Base-by-base conservation (phyloP, 2,113 vertebrate species). In the Ptychochromis oligacanthus region DNA sequence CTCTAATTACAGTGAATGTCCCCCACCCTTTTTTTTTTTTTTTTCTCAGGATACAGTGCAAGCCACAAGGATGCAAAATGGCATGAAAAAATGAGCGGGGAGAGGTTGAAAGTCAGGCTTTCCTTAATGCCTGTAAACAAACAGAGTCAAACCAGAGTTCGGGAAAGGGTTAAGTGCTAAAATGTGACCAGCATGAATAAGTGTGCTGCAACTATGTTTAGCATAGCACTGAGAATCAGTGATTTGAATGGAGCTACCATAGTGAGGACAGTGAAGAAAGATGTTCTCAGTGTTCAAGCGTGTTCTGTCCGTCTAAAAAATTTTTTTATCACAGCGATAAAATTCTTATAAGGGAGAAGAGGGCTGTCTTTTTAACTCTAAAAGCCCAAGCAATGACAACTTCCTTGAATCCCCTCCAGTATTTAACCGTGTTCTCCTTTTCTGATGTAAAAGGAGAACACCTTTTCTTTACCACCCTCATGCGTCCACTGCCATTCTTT, bases 91-190 rank as follows among this genome's bases (percentile, higher is more conserved):
- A 84, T 64, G 10, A 86, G 22, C 62, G 8, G 26, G 22, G 52
- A 65, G n/a, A 38, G 76, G 72, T 56, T 62, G 31, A 87, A 83
- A 77, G 31, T 20, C 0, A 0, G 56, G 38, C 59, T 70, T 83
- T n/a, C 24, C 56, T 81, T 55, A 77, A 75, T 77, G 65, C 82
- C 34, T 61, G 36, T 70, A 89, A 88, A 79, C 81, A 87, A 62
- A 61, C 40, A 3, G 36, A 82, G 75, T 76, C 75, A 58, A 49
- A 36, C 24, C 75, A 9, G 43, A 58, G 87, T 86, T 88, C 83
- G 82, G 58, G 24, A 55, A 75, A 65, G 75, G 81, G 83, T 88
- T 17, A 81, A 43, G 49, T 56, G 13, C 26, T 84, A 15, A 20
- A 86, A 61, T 65, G 84, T 43, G 43, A 80, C 65, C 55, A 6